Percentiles rank a stretch among this genome's conserved stretches.
Conservation (phyloP, 2,888 invertebrate species). For the Tanytarsus gracilentus region DNA sequence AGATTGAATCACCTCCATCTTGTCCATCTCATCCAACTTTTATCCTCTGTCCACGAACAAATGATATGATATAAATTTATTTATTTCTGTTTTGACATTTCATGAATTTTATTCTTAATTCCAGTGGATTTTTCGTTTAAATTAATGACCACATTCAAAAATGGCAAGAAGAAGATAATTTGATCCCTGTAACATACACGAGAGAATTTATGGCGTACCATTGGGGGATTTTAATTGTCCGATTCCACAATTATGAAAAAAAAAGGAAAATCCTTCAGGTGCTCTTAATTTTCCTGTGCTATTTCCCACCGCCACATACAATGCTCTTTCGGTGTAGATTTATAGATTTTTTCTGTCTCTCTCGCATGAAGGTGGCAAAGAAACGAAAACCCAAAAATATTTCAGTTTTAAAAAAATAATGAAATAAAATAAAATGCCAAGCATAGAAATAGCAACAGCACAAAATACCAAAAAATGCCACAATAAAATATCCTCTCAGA, state of each 20-base stretch:
- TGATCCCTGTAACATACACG: background rate
- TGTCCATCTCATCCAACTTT: too few species aligned
- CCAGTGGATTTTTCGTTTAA: background rate
- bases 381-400: conserved; percentile 20
- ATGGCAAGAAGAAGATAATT: background rate
- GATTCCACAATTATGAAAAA: background rate
- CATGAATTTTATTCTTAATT: background rate
- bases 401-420: conserved; percentile 12
- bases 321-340: background rate
- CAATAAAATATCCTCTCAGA: conserved; percentile 14
- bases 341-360: background rate
- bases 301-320: background rate
- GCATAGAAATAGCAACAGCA: background rate
- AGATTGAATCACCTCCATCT: conserved; percentile 17
- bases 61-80: too few species aligned
- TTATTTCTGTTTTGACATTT: conserved; percentile 7
- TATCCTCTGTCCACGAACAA: too few species aligned
- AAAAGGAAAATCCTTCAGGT: background rate
- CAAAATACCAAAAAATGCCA: conserved; percentile 6
- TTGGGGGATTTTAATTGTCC: background rate
- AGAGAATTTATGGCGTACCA: background rate
- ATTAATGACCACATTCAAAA: background rate
- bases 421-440: conserved; percentile 4
- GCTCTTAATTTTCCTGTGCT: conserved; percentile 11
- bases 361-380: too few species aligned